phyloP scores from a whole-genome alignment of 2,797 vertebrate species.

The Kryptolebias ocellatus region DNA sequence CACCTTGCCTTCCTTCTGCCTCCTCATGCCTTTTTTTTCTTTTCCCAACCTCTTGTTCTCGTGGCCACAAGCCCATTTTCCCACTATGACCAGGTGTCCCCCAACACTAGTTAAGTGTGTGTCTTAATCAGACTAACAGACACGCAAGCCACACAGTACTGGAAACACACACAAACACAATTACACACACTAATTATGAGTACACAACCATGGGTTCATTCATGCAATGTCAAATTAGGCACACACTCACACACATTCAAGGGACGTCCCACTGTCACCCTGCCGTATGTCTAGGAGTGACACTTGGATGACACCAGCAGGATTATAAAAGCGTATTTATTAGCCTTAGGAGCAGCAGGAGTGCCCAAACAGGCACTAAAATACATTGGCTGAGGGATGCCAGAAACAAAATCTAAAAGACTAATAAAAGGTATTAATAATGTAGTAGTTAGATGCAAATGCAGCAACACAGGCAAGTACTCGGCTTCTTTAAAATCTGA shows the following conservation, averaged over 20 bases:
- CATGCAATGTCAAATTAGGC: constrained; percentile 61
- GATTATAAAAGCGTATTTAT: constrained; percentile 78
- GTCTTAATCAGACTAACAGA: constrained; percentile 70
- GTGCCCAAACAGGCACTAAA: constrained; percentile 41
- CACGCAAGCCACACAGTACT: constrained; percentile 30
- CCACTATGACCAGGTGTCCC: constrained; percentile 75
- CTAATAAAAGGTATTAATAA: constrained; percentile 48
- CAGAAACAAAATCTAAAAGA: constrained; percentile 40
- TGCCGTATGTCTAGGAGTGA: constrained; percentile 77
- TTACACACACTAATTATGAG: constrained; percentile 23
- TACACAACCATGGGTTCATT: constrained; percentile 41
- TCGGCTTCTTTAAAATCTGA: neutral
- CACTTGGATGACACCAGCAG: constrained; percentile 81
- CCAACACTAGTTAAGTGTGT: constrained; percentile 53
- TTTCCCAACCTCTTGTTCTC: constrained; percentile 59
- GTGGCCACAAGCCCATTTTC: constrained; percentile 72
- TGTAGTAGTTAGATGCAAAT: constrained; percentile 26
- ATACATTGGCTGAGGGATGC: constrained; percentile 24
- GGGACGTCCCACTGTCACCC: constrained; percentile 63
- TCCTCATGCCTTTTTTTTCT: constrained; percentile 33
- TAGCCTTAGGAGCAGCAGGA: constrained; percentile 58
- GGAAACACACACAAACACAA: constrained; percentile 8
- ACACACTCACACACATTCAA: constrained; percentile 39
- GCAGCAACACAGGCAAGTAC: neutral
- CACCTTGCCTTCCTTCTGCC: constrained; percentile 54